Evolutionary conservation across 2,888 invertebrate species (phyloP).

Genomic region (Lydus trimaculatus): DNA sequence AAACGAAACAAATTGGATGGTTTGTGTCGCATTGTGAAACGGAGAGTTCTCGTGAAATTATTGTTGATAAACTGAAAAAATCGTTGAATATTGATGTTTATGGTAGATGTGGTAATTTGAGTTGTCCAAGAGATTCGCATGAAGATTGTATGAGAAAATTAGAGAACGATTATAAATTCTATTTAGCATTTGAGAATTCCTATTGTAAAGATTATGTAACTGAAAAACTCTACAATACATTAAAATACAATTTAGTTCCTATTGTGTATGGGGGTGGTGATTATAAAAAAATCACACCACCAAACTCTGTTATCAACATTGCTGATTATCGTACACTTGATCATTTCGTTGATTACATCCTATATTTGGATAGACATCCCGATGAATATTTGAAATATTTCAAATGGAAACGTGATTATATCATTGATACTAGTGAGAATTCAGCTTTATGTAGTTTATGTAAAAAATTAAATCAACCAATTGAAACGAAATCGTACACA

Average conservation of each 20-base stretch:
- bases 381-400: constrained; percentile 66
- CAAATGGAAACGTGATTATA: constrained; percentile 62
- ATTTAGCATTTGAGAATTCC: constrained; percentile 76
- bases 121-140: constrained; percentile 44
- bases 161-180: constrained; percentile 72
- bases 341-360: constrained; percentile 63
- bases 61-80: constrained; percentile 63
- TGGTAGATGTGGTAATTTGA: constrained; percentile 66
- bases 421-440: constrained; percentile 30
- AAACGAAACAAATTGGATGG: constrained; percentile 65
- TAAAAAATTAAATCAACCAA: constrained; percentile 43
- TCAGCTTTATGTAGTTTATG: constrained; percentile 45
- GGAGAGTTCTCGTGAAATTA: constrained; percentile 58
- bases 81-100: constrained; percentile 69
- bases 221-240: constrained; percentile 67
- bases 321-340: constrained; percentile 63
- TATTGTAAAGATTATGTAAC: constrained; percentile 71
- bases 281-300: constrained; percentile 65
- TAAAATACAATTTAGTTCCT: constrained; percentile 69
- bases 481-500: constrained; percentile 37
- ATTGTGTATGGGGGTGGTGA: constrained; percentile 72
- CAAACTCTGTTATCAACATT: constrained; percentile 65
- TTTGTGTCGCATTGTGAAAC: constrained; percentile 65
- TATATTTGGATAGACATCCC: constrained; percentile 61
- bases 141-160: constrained; percentile 60